Base-by-base conservation (phyloP, 2,797 vertebrate genomes). In the Sebastes oblongus region DNA sequence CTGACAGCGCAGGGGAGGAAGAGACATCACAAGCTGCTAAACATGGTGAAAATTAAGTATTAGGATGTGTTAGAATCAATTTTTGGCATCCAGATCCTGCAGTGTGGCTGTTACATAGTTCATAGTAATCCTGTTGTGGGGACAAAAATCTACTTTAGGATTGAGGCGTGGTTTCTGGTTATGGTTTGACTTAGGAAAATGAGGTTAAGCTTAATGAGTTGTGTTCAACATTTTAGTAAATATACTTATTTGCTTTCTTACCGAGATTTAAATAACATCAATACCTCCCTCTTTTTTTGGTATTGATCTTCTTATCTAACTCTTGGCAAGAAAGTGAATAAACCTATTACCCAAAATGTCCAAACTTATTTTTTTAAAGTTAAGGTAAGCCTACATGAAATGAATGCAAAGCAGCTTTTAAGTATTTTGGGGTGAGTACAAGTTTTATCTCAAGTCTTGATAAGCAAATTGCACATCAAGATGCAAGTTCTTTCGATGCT, bases 1-100 rank as follows among this genome's bases (percentile, higher is more conserved):
- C 78, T 56, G 42, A 82, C 62, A 72, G 59, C 80, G 58, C 77
- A 50, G 72, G 67, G 78, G 81, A 86, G 81, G 89, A 58, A 66
- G 54, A 71, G 81, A 36, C 88, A 89, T 91, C 86, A 83, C 85
- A 78, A 77, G 77, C 82, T 80, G 81, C 30, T 81, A 76, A 86
- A 86, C 67, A 82, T 42, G 54, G 52, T 81, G 76, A 79, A 89
- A 85, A 89, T 81, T 16, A 78, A 77, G 62, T 34, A 55, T 78
- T 32, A 56, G 27, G 25, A 72, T 7, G 70, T 81, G 83, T 76
- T 62, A 69, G 66, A 52, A 77, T 66, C 54, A 12, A 54, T 84
- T 74, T 52, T 78, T 61, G 29, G 16, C 56, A 27, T 27, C 75
- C 60, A 27, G 30, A 81, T 64, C 62, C 32, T 68, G 66, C 34